phyloP scores from a whole-genome alignment of 2,888 invertebrate genomes.

The Erpobdella octoculata region DNA sequence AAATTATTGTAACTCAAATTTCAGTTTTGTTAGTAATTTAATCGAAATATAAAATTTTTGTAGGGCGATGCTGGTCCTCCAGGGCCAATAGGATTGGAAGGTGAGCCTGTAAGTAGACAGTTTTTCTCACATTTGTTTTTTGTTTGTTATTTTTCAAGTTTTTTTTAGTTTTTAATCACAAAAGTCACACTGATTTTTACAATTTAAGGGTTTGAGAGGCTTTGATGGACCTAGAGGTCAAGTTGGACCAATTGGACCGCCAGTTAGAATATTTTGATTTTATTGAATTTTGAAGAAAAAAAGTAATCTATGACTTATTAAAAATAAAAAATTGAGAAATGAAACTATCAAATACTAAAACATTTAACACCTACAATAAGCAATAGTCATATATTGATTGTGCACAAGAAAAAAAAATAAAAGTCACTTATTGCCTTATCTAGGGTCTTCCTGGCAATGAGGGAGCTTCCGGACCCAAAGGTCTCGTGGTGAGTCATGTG shows the following conservation, averaged over 20 bases:
- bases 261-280: conserved; percentile 55
- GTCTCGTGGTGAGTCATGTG: conserved; percentile 23
- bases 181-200: too few species aligned
- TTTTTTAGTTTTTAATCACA: background rate
- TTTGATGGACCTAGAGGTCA: conserved; percentile 71
- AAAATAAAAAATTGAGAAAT: background rate
- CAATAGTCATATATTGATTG: conserved; percentile 10
- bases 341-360: background rate
- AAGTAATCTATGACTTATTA: background rate
- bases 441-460: conserved; percentile 32
- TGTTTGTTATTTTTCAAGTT: background rate
- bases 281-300: background rate
- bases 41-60: conserved; percentile 30
- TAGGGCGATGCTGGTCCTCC: conserved; percentile 70
- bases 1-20: background rate
- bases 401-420: background rate
- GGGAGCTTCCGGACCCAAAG: conserved; percentile 32
- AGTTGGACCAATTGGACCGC: conserved; percentile 68
- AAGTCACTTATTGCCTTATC: background rate
- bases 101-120: conserved; percentile 33
- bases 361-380: too few species aligned
- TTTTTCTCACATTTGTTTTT: conserved; percentile 6
- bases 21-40: too few species aligned
- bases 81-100: conserved; percentile 55
- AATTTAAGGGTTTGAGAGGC: conserved; percentile 69